A percentile compares a stretch with the other conserved stretches of the same genome.
These are phyloP conservation scores for Parnassius smintheus DNA, from an alignment of 2,888 invertebrate genomes.

Conservation along the genomic window DNA sequence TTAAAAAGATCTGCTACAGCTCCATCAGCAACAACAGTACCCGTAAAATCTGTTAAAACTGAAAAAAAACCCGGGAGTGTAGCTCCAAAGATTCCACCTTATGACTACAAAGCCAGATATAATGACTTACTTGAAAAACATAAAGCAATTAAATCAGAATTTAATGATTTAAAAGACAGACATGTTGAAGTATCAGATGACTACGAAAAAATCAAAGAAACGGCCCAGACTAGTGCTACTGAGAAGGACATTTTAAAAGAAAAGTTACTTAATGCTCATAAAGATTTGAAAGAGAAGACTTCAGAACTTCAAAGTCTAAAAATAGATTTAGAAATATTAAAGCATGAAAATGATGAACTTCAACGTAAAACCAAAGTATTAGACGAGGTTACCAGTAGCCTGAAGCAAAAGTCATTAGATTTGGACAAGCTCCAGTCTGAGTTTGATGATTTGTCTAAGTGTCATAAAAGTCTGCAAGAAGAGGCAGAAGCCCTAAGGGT, in stretches of 20 bases:
- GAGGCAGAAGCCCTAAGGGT: slow-evolving; percentile 68
- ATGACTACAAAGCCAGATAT: slow-evolving; percentile 85
- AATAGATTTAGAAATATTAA: slow-evolving; percentile 66
- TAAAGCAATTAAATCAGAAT: slow-evolving; percentile 75
- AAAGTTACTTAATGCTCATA: slow-evolving; percentile 56
- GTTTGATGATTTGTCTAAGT: slow-evolving; percentile 57
- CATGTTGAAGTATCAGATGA: slow-evolving; percentile 75
- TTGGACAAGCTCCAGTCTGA: slow-evolving; percentile 61
- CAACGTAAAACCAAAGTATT: slow-evolving; percentile 63
- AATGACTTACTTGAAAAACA: slow-evolving; percentile 82
- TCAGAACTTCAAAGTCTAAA: slow-evolving; percentile 61
- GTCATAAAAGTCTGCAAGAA: slow-evolving; percentile 65
- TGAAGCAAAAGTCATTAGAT: slow-evolving; percentile 64
- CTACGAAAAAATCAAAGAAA: slow-evolving; percentile 73
- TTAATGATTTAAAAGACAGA: slow-evolving; percentile 73
- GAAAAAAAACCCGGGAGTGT: slow-evolving; percentile 58
- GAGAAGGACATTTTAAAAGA: slow-evolving; percentile 65
- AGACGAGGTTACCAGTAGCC: slow-evolving; percentile 63
- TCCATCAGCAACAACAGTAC: slow-evolving; percentile 48
- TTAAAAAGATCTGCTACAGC: slow-evolving; percentile 64
- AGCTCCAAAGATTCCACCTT: slow-evolving; percentile 81
- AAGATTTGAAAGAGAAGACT: slow-evolving; percentile 59
- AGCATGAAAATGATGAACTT: slow-evolving; percentile 67
- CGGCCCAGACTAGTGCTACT: slow-evolving; percentile 49
- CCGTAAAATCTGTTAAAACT: slow-evolving; percentile 58